These are phyloP conservation scores for Camponotus pennsylvanicus DNA, from an alignment of 1,140 invertebrate species.

Conservation along the genomic window DNA sequence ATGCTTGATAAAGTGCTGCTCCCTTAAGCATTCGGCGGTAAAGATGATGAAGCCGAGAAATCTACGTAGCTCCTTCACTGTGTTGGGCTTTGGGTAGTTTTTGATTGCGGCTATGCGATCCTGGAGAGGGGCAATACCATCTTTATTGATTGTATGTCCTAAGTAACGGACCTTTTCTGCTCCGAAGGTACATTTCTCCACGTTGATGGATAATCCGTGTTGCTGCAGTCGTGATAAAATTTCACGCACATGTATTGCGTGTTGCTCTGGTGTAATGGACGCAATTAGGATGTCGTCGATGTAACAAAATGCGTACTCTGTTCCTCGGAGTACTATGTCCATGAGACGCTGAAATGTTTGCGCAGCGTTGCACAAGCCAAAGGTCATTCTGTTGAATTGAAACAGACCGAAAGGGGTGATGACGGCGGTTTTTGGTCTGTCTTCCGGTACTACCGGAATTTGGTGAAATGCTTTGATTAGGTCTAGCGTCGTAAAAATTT, in stretches of 20 bases:
- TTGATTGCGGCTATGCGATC: background rate
- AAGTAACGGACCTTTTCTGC: background rate
- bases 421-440: conserved; percentile 76
- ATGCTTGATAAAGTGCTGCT: background rate
- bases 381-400: background rate
- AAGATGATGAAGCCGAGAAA: background rate
- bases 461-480: conserved; percentile 85
- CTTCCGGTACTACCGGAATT: conserved; percentile 74
- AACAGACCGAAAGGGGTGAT: background rate
- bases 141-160: background rate
- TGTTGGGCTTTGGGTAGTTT: background rate
- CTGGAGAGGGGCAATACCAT: background rate
- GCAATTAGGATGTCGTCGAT: conserved; percentile 71
- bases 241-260: conserved; percentile 38
- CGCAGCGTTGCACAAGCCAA: conserved; percentile 80
- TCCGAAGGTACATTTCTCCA: conserved; percentile 67
- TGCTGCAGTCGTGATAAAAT: conserved; percentile 63
- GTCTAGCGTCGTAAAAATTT: conserved; percentile 73
- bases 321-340: conserved; percentile 60
- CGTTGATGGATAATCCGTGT: conserved; percentile 70
- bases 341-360: conserved; percentile 85
- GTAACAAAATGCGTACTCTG: conserved; percentile 70
- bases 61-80: background rate
- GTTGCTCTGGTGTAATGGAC: conserved; percentile 56
- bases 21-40: background rate